Conservation (phyloP, 2,797 vertebrate species). For the Falco naumanni region DNA sequence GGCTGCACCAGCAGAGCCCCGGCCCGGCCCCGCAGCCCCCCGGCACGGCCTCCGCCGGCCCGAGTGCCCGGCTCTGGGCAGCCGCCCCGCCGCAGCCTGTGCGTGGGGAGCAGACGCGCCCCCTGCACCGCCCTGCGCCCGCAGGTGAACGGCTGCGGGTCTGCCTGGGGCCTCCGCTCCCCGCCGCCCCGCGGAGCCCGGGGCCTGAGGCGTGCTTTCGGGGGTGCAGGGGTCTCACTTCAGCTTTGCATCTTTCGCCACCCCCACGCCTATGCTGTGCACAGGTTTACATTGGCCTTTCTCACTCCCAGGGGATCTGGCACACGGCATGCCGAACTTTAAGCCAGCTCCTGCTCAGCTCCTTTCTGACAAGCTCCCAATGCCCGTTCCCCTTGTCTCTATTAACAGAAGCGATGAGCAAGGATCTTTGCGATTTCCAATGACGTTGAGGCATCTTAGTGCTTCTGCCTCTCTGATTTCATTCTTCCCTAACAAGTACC, state of each 20-base stretch:
- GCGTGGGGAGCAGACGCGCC: fast-evolving
- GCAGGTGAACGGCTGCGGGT: not conserved
- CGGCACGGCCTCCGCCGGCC: fast-evolving
- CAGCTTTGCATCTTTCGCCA: too few relatives aligned
- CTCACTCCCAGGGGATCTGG: not conserved
- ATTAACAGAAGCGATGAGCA: not conserved
- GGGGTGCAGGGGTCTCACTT: not conserved
- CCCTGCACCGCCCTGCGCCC: fast-evolving
- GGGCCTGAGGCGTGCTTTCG: not conserved
- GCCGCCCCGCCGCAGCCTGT: not conserved
- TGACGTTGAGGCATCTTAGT: not conserved
- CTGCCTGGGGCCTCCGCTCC: fast-evolving
- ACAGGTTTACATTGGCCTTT: not conserved
- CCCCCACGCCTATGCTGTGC: not conserved
- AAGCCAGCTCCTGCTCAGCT: not conserved
- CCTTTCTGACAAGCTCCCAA: not conserved
- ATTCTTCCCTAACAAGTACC: not conserved
- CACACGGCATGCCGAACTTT: not conserved
- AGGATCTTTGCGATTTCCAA: not conserved
- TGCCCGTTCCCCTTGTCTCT: not conserved
- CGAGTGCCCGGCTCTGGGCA: fast-evolving
- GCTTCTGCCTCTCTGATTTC: not conserved
- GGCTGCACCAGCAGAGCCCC: not conserved
- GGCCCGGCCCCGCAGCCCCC: not conserved
- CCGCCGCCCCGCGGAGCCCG: not conserved